Conservation (phyloP, 2,797 vertebrate species). For the Netta rufina region DNA sequence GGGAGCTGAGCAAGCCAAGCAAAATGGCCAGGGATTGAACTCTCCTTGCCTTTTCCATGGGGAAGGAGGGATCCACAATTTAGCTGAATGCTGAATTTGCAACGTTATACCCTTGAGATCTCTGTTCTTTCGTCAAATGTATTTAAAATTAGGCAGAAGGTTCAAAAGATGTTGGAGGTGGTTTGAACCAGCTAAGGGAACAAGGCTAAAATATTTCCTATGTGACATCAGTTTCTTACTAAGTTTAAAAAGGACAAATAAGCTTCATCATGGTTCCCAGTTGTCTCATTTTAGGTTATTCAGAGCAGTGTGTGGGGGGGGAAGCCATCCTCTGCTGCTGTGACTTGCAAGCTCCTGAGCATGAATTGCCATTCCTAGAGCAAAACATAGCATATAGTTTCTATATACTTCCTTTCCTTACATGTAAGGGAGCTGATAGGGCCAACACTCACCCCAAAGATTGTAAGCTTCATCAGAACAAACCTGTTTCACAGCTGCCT, state of each 20-base stretch:
- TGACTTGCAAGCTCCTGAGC: neutral
- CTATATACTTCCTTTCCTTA: neutral
- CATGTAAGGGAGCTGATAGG: neutral
- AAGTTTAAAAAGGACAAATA: neutral
- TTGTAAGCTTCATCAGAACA: neutral
- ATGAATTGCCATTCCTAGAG: neutral
- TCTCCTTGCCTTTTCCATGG: neutral
- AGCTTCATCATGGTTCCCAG: rapidly evolving
- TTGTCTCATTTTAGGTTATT: neutral
- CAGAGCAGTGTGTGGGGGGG: neutral
- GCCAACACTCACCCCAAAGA: neutral
- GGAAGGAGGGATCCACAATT: neutral
- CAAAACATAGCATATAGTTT: neutral
- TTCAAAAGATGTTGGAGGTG: neutral
- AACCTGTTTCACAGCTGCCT: neutral
- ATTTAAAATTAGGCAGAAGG: neutral
- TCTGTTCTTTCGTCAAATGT: neutral
- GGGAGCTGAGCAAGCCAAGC: neutral
- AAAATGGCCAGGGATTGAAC: neutral
- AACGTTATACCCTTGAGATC: neutral
- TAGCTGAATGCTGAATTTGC: neutral
- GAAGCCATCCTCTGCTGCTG: neutral
- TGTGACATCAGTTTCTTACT: neutral
- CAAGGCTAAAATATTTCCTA: neutral
- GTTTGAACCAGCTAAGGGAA: neutral